These are phyloP conservation scores for Diadegma fenestrale DNA, from an alignment of 2,888 invertebrate genomes.

Conservation along the genomic window DNA sequence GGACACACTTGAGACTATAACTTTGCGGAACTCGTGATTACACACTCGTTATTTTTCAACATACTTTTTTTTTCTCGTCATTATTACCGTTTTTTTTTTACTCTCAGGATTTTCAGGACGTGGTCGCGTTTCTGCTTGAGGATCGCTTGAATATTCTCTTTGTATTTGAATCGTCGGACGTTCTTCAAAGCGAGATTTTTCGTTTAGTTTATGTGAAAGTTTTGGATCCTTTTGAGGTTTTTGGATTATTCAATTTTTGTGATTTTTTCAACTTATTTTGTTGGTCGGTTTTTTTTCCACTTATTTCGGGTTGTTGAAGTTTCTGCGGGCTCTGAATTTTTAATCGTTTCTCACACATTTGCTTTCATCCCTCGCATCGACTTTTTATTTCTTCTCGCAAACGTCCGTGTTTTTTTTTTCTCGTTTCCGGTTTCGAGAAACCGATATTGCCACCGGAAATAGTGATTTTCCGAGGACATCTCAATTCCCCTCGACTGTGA, in stretches of 20 bases:
- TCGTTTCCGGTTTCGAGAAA: conserved; percentile 33
- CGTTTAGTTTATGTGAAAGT: not conserved
- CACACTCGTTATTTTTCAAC: not conserved
- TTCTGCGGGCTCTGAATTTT: not conserved
- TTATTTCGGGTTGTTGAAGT: not conserved
- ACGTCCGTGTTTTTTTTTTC: conserved; percentile 24
- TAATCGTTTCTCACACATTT: conserved; percentile 15
- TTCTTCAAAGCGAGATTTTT: not conserved
- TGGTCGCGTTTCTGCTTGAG: not conserved
- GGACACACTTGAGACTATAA: not conserved
- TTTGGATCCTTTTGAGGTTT: not conserved
- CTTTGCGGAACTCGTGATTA: conserved; percentile 7
- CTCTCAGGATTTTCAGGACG: not conserved
- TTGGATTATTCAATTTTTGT: not conserved
- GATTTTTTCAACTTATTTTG: not conserved
- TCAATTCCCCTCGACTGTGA: conserved; percentile 3
- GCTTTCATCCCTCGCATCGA: not conserved
- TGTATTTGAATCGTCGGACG: not conserved
- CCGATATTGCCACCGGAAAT: conserved; percentile 52
- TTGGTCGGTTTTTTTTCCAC: not conserved
- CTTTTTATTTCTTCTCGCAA: not conserved
- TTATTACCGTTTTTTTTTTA: conserved; percentile 1
- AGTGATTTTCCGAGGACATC: conserved; percentile 45
- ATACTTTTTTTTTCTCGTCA: not conserved
- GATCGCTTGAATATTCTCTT: not conserved